These are phyloP conservation scores for Ophonus ardosiacus DNA, from an alignment of 2,888 invertebrate species.

Conservation along the genomic window DNA sequence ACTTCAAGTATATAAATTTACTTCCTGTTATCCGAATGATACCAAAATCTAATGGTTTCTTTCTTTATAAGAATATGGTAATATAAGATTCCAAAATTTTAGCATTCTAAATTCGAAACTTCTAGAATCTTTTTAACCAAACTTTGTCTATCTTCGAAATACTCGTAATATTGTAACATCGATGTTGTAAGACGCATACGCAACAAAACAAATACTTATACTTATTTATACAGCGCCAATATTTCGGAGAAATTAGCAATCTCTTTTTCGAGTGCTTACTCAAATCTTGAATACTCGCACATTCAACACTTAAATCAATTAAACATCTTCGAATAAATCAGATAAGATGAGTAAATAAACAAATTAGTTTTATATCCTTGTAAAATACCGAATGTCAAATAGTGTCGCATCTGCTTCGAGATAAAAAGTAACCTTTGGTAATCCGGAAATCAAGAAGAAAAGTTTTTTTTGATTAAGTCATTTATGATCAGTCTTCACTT, in stretches of 20 bases:
- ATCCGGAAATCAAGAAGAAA: constrained; percentile 48
- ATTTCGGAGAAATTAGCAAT: constrained; percentile 28
- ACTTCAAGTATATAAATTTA: too few species aligned
- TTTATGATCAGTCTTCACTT: constrained; percentile 33
- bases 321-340: constrained; percentile 58
- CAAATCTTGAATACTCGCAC: neutral
- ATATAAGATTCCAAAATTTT: too few species aligned
- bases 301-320: constrained; percentile 48
- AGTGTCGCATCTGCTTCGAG: constrained; percentile 43
- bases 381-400: constrained; percentile 50
- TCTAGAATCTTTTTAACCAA: too few species aligned
- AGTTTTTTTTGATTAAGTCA: constrained; percentile 38
- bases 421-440: constrained; percentile 48
- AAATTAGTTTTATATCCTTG: constrained; percentile 59
- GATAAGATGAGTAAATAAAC: constrained; percentile 41
- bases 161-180: neutral
- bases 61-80: too few species aligned
- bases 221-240: constrained; percentile 15
- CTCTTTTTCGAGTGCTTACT: constrained; percentile 17
- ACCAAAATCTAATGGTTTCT: too few species aligned
- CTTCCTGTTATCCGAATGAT: too few species aligned
- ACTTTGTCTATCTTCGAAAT: neutral
- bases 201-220: constrained; percentile 28
- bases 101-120: too few species aligned
- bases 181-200: constrained; percentile 18